Conservation (phyloP, 2,888 invertebrate genomes). For the Pherbina coryleti region DNA sequence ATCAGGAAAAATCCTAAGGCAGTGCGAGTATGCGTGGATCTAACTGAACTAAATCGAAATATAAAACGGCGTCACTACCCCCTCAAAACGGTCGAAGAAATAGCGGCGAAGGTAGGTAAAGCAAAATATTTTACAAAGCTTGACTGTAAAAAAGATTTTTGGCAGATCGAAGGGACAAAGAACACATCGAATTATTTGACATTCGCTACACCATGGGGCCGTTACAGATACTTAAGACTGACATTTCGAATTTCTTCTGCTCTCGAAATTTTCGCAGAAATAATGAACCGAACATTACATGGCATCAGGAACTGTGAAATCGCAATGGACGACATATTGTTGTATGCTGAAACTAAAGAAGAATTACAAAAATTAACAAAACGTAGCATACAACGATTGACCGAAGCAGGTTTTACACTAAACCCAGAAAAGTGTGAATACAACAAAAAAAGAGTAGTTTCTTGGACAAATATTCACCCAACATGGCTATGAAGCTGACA, state of each 20-base stretch:
- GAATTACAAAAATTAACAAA: neutral
- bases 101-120: too few species aligned
- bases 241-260: conserved; percentile 17
- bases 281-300: conserved; percentile 31
- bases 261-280: conserved; percentile 27
- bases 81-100: too few species aligned
- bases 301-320: conserved; percentile 20
- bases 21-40: neutral
- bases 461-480: neutral
- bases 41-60: neutral
- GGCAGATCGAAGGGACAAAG: too few species aligned
- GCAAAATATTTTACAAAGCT: too few species aligned
- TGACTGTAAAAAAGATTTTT: too few species aligned
- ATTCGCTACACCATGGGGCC: neutral
- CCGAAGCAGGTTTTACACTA: neutral
- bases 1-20: neutral
- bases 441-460: neutral
- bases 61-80: neutral
- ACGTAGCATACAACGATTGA: neutral
- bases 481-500: conserved; percentile 20
- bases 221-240: conserved; percentile 8
- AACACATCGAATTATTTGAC: neutral
- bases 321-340: conserved; percentile 31
- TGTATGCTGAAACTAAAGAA: conserved; percentile 30
- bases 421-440: neutral